Base-by-base conservation (phyloP, 2,113 vertebrate genomes). In the Rana temporaria region DNA sequence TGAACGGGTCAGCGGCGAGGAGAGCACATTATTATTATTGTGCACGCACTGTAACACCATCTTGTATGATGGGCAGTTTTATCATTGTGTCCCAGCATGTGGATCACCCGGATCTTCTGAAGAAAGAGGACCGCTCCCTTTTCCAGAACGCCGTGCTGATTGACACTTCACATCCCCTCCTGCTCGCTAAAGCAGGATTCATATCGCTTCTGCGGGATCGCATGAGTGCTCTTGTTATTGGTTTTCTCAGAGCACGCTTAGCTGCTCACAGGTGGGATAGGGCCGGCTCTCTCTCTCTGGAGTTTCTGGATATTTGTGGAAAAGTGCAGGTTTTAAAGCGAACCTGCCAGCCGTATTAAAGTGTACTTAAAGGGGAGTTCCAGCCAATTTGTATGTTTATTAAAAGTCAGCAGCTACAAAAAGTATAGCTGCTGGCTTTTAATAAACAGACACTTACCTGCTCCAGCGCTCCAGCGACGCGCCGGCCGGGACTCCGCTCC, bases 1-100 rank as follows among this genome's bases (percentile, higher is more conserved):
- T 0, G 85, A 4, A 24, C 76, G 84, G 86, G 84, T 86, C 86
- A 76, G 73, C 48, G 84, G 20, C 82, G 83, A 65, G 42, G 73
- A 78, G 38, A 1, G 22, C 52, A 1, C 72, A 55, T 86, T 83
- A 56, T 85, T 83, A 56, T 85, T 74, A 38, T 84, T 78, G 59
- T 85, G 79, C 69, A 57, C 20, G 12, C 22, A 70, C 78, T 64
- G 77, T 83, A 80, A 85, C 77, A 0, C 32, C 24, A 65, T 64
- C 0, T 62, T 84, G 74, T 62, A 42, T 53, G 56, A 75, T 57
- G 70, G 70, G 32, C 79, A 52, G 59, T 9, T 32, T 82, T 82
- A 82, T 82, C 79, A 65, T 60, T 26, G 8, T 22, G 16, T 34
- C 57, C 59, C 26, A 64, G 57, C 38, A 64, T 11, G 4, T 42